Evolutionary conservation across 2,113 vertebrate genomes (phyloP), one percentile per base, ranked within the genome.

Genomic region (Myocastor coypus): DNA sequence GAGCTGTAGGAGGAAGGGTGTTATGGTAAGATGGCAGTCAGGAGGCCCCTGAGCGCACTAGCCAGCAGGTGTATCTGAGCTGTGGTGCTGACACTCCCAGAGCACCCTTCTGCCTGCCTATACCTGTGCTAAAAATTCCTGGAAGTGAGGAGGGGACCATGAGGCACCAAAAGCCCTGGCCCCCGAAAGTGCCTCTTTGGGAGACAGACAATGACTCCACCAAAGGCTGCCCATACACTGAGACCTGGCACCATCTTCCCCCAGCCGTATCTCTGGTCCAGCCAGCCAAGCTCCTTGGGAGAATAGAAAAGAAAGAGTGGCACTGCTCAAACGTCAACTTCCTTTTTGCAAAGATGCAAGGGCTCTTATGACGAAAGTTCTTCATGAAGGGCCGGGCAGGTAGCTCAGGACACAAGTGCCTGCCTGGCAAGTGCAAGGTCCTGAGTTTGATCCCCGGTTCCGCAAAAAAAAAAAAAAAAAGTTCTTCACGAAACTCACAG

Each of bases 211-310:
- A 66, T 1, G 40, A 6, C 12, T 13, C 22, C 1, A 1, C 37
- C 64, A 20, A 4, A 7, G 55, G 40, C 59, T 42, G 7, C 7
- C 40, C 8, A 14, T 4, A 3, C 2, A 1, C 30, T 2, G 32
- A n/a, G 59, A 52, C 14, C 46, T 32, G 42, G 7, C 66, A 37
- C 64, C 30, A 32, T 11, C 64, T 22, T 61, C 37, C 20, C 26
- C 16, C 30, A 16, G 66, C 20, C 13, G n/a, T 9, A 0, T 6
- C 75, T 59, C n/a, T 77, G 2, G 1, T 9, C 5, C 5, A 34
- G 34, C 64, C 9, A 2, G 6, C 16, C 17, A 50, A 57, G 57
- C 13, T 83, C 34, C 92, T 61, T 34, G 40, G 40, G 37, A 89
- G 32, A 83, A 50, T 0, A 4, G 19, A 12, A 75, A 50, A 69